Base-by-base conservation (phyloP, 1,140 invertebrate species). In the Nephila pilipes region DNA sequence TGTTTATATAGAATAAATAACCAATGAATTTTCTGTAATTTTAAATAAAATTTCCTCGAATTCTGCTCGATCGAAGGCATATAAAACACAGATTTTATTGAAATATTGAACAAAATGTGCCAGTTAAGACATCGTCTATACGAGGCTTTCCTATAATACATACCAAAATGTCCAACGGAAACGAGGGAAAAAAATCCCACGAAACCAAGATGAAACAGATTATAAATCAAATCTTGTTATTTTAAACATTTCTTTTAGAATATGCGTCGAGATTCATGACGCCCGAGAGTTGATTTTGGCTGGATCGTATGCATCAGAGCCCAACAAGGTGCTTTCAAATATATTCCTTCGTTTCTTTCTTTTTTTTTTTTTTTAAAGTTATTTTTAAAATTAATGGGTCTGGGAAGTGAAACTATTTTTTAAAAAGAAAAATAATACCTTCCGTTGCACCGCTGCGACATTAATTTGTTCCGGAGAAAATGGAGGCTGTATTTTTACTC, bases 201-300 rank as follows among this genome's bases (percentile, higher is more conserved):
- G 69, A 3, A 75, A 36, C 18, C 36, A 29, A 75, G 32, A 75
- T 20, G 69, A 1, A 36, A 36, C 6, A 20, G 29, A 36, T 32
- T 75, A 36, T 75, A 36, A 75, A 75, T 75, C 69, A 75, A 75
- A 75, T 75, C 69, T 22, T 75, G 69, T 75, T 75, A 3, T 75
- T 36, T 75, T 29, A 20, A 36, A 75, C 16, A 29, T 29, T 32
- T 75, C 14, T 75, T 75, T 75, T 32, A 14, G 69, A 75, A 16
- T 75, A 25, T 18, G 32, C 32, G 18, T 4, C 6, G 29, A 75
- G 69, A 75, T 75, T 75, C 69, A 75, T 16, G 69, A 18, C 69
- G 14, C 16, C 69, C 1, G 29, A 20, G 69, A 75, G 69, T 75
- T 75, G 69, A 75, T 14, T 75, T 75, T 75, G 69, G 69, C 69